These are phyloP conservation scores for Abscondita cerata DNA, from an alignment of 2,888 invertebrate genomes.

Conservation along the genomic window DNA sequence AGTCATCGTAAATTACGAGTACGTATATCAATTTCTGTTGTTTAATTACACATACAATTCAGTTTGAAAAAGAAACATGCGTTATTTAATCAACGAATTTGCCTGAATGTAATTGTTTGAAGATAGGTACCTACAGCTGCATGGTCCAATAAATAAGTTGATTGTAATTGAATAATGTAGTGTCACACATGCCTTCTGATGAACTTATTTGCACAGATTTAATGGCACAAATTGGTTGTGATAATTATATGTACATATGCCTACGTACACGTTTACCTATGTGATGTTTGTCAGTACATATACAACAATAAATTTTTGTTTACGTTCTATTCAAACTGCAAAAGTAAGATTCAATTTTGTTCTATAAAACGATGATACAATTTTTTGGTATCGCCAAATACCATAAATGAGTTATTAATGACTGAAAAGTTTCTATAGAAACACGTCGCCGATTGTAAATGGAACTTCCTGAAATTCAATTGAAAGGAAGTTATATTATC, in stretches of 20 bases:
- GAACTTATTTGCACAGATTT: neutral
- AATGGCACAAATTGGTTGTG: constrained; percentile 5
- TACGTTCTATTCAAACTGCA: neutral
- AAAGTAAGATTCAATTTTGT: too few species aligned
- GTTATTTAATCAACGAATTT: too few species aligned
- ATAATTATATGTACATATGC: constrained; percentile 3
- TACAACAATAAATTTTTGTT: neutral
- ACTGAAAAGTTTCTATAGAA: constrained; percentile 1
- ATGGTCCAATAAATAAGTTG: neutral
- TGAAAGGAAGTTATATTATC: constrained; percentile 7
- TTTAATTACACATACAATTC: too few species aligned
- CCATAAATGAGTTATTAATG: neutral
- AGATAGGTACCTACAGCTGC: constrained; percentile 2
- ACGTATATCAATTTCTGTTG: too few species aligned
- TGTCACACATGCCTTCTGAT: neutral
- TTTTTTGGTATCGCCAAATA: neutral
- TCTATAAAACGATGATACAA: too few species aligned
- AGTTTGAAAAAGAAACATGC: too few species aligned
- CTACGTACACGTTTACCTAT: constrained; percentile 1
- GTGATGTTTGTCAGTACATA: neutral
- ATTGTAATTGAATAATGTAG: constrained; percentile 2
- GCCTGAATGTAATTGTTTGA: neutral
- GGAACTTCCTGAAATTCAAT: constrained; percentile 5
- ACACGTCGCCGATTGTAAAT: neutral
- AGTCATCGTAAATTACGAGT: too few species aligned